phyloP scores from a whole-genome alignment of 30 jellyfish, hydroid and myxozoan species.

The Hydra vulgaris region DNA sequence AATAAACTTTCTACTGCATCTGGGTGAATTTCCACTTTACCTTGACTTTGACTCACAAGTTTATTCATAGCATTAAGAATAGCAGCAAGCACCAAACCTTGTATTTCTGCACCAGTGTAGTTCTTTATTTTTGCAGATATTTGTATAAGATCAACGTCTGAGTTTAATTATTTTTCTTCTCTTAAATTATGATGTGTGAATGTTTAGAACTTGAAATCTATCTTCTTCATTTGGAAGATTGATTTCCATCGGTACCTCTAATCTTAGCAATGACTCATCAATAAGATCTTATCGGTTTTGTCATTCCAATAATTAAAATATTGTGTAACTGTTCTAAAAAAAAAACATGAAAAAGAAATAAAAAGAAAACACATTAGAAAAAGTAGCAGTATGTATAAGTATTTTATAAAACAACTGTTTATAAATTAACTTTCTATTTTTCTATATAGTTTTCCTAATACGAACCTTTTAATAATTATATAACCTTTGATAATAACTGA shows the following conservation, averaged over 20 bases:
- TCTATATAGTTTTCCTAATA: not conserved
- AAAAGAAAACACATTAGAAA: too few species aligned
- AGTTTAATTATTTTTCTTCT: slow-evolving; percentile 37
- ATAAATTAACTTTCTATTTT: not conserved
- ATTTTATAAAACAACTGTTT: too few species aligned
- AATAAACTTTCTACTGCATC: slow-evolving; percentile 49
- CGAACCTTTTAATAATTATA: not conserved
- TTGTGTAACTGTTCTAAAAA: slow-evolving; percentile 71
- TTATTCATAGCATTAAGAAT: slow-evolving; percentile 86
- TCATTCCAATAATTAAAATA: slow-evolving; percentile 92
- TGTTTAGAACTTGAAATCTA: slow-evolving; percentile 70
- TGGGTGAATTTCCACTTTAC: slow-evolving; percentile 59
- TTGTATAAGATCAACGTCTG: slow-evolving; percentile 36
- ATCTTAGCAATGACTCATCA: slow-evolving; percentile 87
- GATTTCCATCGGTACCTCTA: slow-evolving; percentile 93
- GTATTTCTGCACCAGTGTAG: slow-evolving; percentile 98
- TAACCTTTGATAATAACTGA: slow-evolving; percentile 85
- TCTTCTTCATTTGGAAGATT: slow-evolving; percentile 93
- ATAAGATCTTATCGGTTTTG: slow-evolving; percentile 91
- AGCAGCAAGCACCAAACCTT: slow-evolving; percentile 98
- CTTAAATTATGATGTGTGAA: slow-evolving; percentile 68
- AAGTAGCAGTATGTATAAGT: too few species aligned
- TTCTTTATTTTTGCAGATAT: slow-evolving; percentile 79
- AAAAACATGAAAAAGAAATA: too few species aligned
- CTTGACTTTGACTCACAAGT: slow-evolving; percentile 50